Base-by-base conservation (phyloP, 35 echinoderm and acorn worm species). In the Lytechinus variegatus region DNA sequence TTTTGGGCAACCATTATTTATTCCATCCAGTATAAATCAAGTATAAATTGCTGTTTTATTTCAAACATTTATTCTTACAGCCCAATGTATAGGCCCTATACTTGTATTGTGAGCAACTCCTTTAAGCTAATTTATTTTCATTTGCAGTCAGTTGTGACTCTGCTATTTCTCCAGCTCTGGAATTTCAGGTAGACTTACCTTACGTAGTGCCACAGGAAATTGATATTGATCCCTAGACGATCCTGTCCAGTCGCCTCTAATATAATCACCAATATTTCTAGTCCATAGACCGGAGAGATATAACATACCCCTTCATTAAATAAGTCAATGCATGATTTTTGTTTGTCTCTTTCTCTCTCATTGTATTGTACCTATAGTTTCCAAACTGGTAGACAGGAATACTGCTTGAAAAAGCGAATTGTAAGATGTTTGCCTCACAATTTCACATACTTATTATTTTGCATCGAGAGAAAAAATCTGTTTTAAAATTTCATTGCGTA, bases 181-280 rank as follows among this genome's bases (percentile, higher is more conserved):
- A 44, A 90, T 90, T 90, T 44, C 88, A 44, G 66, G 88, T 54
- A 44, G 88, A 90, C 52, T 90, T 90, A 54, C 88, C 29, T 90
- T 90, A 52, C 27, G 88, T 90, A 52, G 29, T 90, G 88, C 88
- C 88, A 44, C 88, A 90, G 88, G 88, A 90, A 90, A 90, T 90
- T 90, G 88, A 90, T 90, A 90, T 90, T 90, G 88, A 90, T 90
- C 88, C 88, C 88, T 54, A 5, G 27, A 19, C 88, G 52, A 90
- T 90, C 28, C 52, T 44, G 88, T 54, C 52, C 29, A 90, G 88
- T 90, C 88, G 88, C 88, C 88, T 90, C 88, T 54, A 33, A 90
- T 90, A 90, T 90, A 28, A 90, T 79, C 66, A 79, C 19, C 66
- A 79, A 79, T 79, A 79, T 79, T 79, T 79, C 66, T 79, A 79